phyloP scores from a whole-genome alignment of 92 coral and sea anemone species.

The Phymanthus crucifer region DNA sequence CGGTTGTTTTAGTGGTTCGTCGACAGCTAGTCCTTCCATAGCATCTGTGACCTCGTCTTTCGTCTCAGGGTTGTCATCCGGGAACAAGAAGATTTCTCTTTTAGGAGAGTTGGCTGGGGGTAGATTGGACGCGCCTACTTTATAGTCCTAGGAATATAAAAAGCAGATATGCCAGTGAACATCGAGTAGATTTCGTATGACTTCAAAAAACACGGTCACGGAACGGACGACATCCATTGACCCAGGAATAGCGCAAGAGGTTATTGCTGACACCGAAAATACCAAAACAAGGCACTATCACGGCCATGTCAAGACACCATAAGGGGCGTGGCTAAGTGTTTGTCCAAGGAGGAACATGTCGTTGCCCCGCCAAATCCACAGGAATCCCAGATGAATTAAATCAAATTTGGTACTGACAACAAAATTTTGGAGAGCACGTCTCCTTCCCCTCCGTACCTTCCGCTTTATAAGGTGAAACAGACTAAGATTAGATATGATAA shows the following conservation, averaged over 20 bases:
- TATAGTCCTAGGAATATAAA: constrained; percentile 38
- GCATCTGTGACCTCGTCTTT: constrained; percentile 47
- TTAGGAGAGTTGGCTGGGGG: constrained; percentile 74
- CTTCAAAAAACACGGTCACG: neutral
- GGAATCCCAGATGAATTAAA: too few relatives aligned
- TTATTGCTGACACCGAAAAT: neutral
- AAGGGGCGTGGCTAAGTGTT: too few relatives aligned
- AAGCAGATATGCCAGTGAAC: neutral
- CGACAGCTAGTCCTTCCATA: constrained; percentile 31
- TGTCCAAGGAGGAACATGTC: too few relatives aligned
- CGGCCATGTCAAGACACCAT: too few relatives aligned
- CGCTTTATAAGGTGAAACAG: too few relatives aligned
- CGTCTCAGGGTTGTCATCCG: constrained; percentile 68
- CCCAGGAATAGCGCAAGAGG: neutral
- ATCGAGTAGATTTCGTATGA: too few relatives aligned
- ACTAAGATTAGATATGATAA: neutral
- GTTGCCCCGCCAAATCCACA: too few relatives aligned
- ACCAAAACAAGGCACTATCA: too few relatives aligned
- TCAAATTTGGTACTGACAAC: too few relatives aligned
- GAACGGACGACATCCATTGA: neutral
- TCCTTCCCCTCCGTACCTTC: too few relatives aligned
- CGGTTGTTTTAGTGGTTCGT: constrained; percentile 38
- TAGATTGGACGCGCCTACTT: constrained; percentile 47
- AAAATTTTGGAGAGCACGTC: too few relatives aligned
- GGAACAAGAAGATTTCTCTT: constrained; percentile 87